Evolutionary conservation across 2,797 vertebrate genomes (phyloP), one percentile per base, ranked within the genome.

Genomic region (Melanotaenia maccullochi): DNA sequence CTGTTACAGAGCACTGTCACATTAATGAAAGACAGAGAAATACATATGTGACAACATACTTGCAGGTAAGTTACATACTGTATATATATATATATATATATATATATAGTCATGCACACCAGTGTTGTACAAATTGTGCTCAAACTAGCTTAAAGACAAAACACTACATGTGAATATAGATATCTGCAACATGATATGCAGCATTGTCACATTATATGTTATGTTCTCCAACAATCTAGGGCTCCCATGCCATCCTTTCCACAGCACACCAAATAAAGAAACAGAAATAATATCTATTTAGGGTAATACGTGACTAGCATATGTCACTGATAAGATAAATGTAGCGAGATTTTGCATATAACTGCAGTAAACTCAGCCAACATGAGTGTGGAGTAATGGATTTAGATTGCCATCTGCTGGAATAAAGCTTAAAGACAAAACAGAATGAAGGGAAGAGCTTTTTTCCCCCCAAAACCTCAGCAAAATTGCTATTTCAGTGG

Each of bases 391-490:
- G 4, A 60, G 12, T 4, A 63, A 67, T 84, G 69, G 83, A 9
- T 76, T 76, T 49, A 78, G 66, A 71, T 66, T 72, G 87, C 92
- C 94, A 86, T 84, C 94, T 94, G 81, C 78, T 90, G 94, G 91
- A 80, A 12, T 28, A 35, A 56, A 67, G 18, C 11, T 3, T 6
- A 35, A 35, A 80, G 25, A 63, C 22, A 25, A 22, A 24, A 1
- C 18, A 14, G 4, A 55, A 3, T 35, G n/a, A 24, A 4, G 9
- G 28, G 24, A 20, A 22, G 16, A 20, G 2, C 3, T 35, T 24
- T 35, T 30, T 28, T 32, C 5, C 59, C 3, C n/a, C 28, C 28
- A 28, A 35, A 64, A 7, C 4, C 5, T 44, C 28, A 14, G 61
- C 5, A 57, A 22, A 35, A 58, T 0, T 32, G 16, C 12, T 13